A percentile compares a stretch with the other conserved stretches of the same genome.
phyloP scores from a whole-genome alignment of 1,140 invertebrate genomes.

The Heliconius hermathena region DNA sequence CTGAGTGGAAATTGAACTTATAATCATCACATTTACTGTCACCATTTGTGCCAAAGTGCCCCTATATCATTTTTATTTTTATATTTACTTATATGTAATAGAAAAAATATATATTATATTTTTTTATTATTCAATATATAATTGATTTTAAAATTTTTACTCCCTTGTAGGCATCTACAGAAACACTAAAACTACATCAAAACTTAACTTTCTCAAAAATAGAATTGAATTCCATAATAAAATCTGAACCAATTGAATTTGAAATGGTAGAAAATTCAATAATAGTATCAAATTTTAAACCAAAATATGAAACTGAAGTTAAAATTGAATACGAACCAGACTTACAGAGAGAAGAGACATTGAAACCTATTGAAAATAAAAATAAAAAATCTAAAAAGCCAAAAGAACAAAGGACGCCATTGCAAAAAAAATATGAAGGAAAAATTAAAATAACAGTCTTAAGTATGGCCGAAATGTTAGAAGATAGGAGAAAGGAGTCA shows the following conservation, averaged over 20 bases:
- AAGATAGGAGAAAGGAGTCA: slow-evolving; percentile 51
- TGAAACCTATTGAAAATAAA: slow-evolving; percentile 37
- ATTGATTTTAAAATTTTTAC: background rate
- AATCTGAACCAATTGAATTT: slow-evolving; percentile 40
- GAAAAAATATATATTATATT: too few species aligned
- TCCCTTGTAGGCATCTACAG: background rate
- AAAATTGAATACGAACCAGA: slow-evolving; percentile 49
- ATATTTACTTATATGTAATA: too few species aligned
- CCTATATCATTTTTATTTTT: too few species aligned
- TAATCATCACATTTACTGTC: too few species aligned
- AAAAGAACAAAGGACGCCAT: slow-evolving; percentile 12
- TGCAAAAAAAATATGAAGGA: slow-evolving; percentile 48
- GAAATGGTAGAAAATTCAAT: slow-evolving; percentile 12
- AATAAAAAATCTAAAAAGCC: slow-evolving; percentile 41
- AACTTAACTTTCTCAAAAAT: slow-evolving; percentile 33
- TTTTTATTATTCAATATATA: too few species aligned
- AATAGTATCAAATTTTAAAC: background rate
- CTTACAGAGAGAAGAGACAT: slow-evolving; percentile 41
- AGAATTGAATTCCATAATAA: slow-evolving; percentile 41
- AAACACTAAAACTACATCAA: background rate
- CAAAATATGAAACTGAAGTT: slow-evolving; percentile 47
- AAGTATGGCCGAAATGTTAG: slow-evolving; percentile 52
- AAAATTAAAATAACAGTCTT: slow-evolving; percentile 52
- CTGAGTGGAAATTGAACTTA: too few species aligned
- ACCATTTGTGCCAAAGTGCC: too few species aligned